These are phyloP conservation scores for Paradoxurus hermaphroditus DNA, from an alignment of 2,113 vertebrate genomes.

Conservation along the genomic window DNA sequence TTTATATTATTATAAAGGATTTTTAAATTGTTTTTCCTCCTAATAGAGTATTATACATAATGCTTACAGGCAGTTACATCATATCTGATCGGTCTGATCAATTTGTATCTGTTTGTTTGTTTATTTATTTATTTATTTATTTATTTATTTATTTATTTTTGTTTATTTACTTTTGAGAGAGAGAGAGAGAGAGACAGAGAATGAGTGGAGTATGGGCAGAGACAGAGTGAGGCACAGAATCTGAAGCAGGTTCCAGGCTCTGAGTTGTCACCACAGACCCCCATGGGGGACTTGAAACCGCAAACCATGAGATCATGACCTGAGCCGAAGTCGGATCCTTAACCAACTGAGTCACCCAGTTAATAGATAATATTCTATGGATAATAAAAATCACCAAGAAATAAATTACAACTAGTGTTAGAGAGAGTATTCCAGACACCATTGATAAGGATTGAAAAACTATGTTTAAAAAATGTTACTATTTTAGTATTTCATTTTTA, in stretches of 20 bases:
- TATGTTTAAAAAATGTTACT: not conserved
- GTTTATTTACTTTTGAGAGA: too few relatives aligned
- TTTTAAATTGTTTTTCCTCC: not conserved
- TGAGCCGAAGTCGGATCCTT: too few relatives aligned
- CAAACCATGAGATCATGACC: too few relatives aligned
- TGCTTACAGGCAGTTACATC: not conserved
- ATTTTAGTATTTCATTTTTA: not conserved
- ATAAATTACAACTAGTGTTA: not conserved
- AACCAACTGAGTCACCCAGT: too few relatives aligned
- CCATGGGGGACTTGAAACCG: too few relatives aligned
- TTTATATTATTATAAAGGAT: not conserved
- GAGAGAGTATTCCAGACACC: not conserved
- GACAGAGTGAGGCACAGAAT: too few relatives aligned
- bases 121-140: too few relatives aligned
- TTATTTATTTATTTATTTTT: too few relatives aligned
- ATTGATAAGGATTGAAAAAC: not conserved
- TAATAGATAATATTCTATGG: not conserved
- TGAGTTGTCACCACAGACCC: too few relatives aligned
- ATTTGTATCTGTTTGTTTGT: not conserved
- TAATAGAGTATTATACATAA: not conserved
- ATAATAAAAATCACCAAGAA: not conserved
- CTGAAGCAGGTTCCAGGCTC: too few relatives aligned
- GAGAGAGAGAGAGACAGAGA: too few relatives aligned
- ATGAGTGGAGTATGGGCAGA: too few relatives aligned
- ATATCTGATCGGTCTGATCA: not conserved